Base-by-base conservation (phyloP, 2,113 vertebrate species). In the Carlito syrichta region DNA sequence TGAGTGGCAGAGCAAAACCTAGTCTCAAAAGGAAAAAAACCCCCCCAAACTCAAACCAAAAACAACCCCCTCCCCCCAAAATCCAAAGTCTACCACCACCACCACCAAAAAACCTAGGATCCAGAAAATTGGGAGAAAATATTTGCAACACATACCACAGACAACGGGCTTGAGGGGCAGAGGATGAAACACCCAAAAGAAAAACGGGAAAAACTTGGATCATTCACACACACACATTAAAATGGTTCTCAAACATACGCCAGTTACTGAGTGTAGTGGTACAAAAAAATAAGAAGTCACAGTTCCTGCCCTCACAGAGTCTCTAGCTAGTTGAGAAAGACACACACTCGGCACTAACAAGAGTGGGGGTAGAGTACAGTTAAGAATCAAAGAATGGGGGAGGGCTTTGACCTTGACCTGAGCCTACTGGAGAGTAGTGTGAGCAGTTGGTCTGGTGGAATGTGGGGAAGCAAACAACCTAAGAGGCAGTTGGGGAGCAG, bases 401-500 rank as follows among this genome's bases (percentile, higher is more conserved):
- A n/a, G 58, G 43, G 40, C n/a, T n/a, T 40, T 19, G 74, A 17
- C 35, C 27, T 32, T 43, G 78, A 50, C 35, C 30, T 4, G 40
- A 32, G 54, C 38, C n/a, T 45, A 2, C 38, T 56, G 60, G 5
- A 35, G 32, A n/a, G 13, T 1, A 0, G 2, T 58, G 52, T 1
- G 32, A 56, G 43, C 19, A 1, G 94, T 86, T 96, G 94, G 86
- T 14, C 73, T 35, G 40, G 69, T 81, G 56, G 96, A 97, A 98
- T 89, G 92, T 45, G 22, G 89, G 30, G 71, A 45, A 11, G 19
- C 13, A 73, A 86, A n/a, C 8, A 74, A 5, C 93, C 96, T 22
- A 40, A 86, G 74, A 74, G 84, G 91, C 96, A 74, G 91, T 92
- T 97, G 95, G n/a, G n/a, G n/a, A n/a, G n/a, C n/a, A n/a, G n/a